Conservation (phyloP, 2,888 invertebrate genomes). For the Branchipolynoe longqiensis region DNA sequence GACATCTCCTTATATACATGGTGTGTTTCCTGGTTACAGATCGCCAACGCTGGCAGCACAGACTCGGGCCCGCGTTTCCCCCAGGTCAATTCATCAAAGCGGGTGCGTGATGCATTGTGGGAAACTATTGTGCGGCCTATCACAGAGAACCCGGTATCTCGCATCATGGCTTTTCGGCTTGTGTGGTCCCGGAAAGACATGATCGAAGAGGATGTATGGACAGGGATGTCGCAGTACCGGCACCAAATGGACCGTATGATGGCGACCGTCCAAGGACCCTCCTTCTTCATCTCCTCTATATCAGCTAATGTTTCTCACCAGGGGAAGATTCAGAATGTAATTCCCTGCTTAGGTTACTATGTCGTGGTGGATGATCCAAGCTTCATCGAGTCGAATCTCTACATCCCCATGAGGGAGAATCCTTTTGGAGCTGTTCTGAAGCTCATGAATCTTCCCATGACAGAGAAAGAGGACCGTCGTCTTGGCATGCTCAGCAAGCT, state of each 20-base stretch:
- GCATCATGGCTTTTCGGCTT: slow-evolving; percentile 33
- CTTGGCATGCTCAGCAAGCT: slow-evolving; percentile 3
- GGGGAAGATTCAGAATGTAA: background rate
- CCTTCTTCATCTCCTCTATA: slow-evolving; percentile 41
- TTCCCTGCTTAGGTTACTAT: slow-evolving; percentile 10
- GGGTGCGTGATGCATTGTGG: background rate
- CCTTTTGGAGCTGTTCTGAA: slow-evolving; percentile 19
- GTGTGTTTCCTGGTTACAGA: slow-evolving; percentile 30
- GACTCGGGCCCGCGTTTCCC: slow-evolving; percentile 33
- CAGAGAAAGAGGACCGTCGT: slow-evolving; percentile 16
- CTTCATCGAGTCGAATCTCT: slow-evolving; percentile 1
- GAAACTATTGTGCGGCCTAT: slow-evolving; percentile 13
- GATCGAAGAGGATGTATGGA: slow-evolving; percentile 34
- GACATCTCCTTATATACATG: background rate
- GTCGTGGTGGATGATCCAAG: background rate
- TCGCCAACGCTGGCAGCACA: background rate
- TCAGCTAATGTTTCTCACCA: slow-evolving; percentile 34
- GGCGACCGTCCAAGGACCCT: background rate
- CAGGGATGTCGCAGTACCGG: slow-evolving; percentile 2
- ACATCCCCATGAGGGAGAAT: slow-evolving; percentile 33
- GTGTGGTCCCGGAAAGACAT: slow-evolving; percentile 41
- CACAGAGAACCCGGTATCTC: background rate
- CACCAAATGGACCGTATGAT: background rate
- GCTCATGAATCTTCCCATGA: background rate
- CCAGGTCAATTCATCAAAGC: slow-evolving; percentile 13